Evolutionary conservation across 2,113 vertebrate genomes (phyloP).

Genomic region (Cyanocitta stelleri): DNA sequence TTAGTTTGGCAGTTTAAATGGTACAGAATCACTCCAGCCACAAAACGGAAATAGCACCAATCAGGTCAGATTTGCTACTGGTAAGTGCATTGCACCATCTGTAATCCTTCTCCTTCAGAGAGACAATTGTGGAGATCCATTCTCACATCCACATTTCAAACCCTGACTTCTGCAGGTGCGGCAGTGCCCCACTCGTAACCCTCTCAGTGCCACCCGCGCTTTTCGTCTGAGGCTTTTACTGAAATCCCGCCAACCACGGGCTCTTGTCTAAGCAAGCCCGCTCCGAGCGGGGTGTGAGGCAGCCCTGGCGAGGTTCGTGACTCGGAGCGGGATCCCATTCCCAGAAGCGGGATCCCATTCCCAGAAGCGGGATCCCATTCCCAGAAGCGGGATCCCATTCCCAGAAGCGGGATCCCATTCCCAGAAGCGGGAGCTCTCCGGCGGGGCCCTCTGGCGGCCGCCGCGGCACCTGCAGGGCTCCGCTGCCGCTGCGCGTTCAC

Average conservation of each 20-base stretch:
- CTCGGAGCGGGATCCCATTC: not conserved
- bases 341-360: not conserved
- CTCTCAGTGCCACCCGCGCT: rapidly evolving
- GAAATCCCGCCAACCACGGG: not conserved
- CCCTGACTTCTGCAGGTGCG: not conserved
- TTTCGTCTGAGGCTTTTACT: not conserved
- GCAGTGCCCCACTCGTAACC: rapidly evolving
- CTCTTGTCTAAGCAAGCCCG: rapidly evolving
- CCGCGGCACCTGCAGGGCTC: not conserved
- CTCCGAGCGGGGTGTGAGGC: not conserved
- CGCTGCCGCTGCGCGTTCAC: rapidly evolving
- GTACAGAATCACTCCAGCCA: not conserved
- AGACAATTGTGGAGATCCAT: not conserved
- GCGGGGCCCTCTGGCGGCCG: not conserved
- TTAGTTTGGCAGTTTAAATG: not conserved
- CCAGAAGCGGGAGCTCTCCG: rapidly evolving
- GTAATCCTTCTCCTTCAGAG: not conserved
- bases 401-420: not conserved
- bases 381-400: not conserved
- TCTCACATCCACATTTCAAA: not conserved
- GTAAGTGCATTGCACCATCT: not conserved
- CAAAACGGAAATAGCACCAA: not conserved
- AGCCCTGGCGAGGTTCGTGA: rapidly evolving
- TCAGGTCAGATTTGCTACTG: not conserved
- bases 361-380: not conserved